A percentile compares a stretch with the other conserved stretches of the same genome.
Conservation (phyloP, 2,113 vertebrate genomes). For the Hemiscyllium ocellatum region DNA sequence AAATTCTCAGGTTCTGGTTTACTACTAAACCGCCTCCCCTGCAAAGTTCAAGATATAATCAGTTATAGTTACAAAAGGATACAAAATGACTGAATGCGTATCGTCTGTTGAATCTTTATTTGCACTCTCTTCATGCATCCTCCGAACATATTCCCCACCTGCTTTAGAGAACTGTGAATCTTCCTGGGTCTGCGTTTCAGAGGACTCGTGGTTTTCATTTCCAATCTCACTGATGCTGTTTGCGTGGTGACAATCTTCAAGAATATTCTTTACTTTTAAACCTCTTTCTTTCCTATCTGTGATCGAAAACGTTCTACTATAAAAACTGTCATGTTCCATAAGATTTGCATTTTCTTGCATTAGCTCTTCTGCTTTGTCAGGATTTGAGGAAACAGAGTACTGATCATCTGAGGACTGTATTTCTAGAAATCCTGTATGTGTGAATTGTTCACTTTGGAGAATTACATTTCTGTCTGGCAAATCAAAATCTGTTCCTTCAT, state of each 20-base stretch:
- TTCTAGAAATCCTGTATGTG: not conserved
- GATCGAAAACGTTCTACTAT: not conserved
- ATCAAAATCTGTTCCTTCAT: not conserved
- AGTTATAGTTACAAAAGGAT: slow-evolving; percentile 64
- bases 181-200: not conserved
- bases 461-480: not conserved
- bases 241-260: not conserved
- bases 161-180: not conserved
- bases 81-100: slow-evolving; percentile 50
- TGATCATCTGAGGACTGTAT: not conserved
- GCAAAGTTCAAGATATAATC: not conserved
- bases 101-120: slow-evolving; percentile 40
- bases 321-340: not conserved
- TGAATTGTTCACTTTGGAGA: not conserved
- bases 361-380: not conserved
- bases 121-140: not conserved
- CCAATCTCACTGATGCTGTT: not conserved
- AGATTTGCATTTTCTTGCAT: not conserved
- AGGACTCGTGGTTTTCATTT: not conserved
- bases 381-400: not conserved
- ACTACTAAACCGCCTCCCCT: no score
- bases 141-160: not conserved
- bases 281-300: slow-evolving; percentile 42
- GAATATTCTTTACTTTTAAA: not conserved
- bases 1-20: no score